phyloP scores from a whole-genome alignment of 2,888 invertebrate species.

The Lomographa bimaculata region DNA sequence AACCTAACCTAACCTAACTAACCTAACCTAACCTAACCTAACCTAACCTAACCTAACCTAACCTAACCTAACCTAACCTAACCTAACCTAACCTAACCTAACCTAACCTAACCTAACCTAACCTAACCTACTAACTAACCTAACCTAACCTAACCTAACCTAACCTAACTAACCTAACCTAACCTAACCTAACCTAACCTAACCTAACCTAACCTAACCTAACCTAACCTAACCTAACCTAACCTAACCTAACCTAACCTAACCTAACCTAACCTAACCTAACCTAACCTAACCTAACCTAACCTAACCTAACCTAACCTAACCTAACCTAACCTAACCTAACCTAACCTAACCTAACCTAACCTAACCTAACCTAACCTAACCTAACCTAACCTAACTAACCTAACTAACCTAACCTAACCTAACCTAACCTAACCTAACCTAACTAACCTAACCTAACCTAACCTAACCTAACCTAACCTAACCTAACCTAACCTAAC shows the following conservation, averaged over 20 bases:
- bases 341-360: conserved; percentile 30
- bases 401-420: conserved; percentile 16
- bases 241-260: conserved; percentile 31
- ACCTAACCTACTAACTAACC: conserved; percentile 38
- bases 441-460: conserved; percentile 25
- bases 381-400: conserved; percentile 2
- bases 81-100: conserved; percentile 36
- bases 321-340: conserved; percentile 29
- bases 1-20: conserved; percentile 38
- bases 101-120: conserved; percentile 35
- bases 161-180: conserved; percentile 31
- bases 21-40: conserved; percentile 38
- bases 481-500: conserved; percentile 9
- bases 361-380: conserved; percentile 21
- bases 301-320: conserved; percentile 30
- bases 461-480: conserved; percentile 22
- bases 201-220: conserved; percentile 23
- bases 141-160: conserved; percentile 35
- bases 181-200: conserved; percentile 35
- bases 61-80: conserved; percentile 34
- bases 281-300: conserved; percentile 28
- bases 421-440: conserved; percentile 22
- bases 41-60: conserved; percentile 38
- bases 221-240: conserved; percentile 29
- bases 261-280: conserved; percentile 29